A percentile compares a stretch with the other conserved stretches of the same genome.
These are phyloP conservation scores for Oreotragus oreotragus DNA, from an alignment of 2,113 vertebrate species.

Conservation along the genomic window DNA sequence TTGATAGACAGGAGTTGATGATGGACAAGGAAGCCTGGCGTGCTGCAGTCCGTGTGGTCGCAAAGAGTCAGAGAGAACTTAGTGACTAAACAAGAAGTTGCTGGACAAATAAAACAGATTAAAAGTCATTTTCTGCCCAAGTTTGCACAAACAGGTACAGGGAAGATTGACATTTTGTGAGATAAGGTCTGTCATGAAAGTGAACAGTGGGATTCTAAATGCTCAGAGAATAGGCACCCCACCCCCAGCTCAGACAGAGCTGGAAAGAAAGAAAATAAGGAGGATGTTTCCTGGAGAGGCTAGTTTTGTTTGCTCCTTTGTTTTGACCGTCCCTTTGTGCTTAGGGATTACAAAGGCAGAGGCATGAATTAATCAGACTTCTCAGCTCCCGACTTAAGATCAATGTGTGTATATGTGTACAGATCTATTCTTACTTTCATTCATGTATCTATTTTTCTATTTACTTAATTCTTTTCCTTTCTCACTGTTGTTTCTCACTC, in stretches of 20 bases:
- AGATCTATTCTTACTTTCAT: neutral
- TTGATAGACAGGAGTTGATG: neutral
- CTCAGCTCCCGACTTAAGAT: neutral
- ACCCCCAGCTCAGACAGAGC: neutral
- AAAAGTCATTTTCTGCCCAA: neutral
- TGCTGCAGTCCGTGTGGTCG: neutral
- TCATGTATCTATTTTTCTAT: neutral
- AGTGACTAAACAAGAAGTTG: neutral
- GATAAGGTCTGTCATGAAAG: rapidly evolving
- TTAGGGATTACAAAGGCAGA: neutral
- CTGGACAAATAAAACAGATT: neutral
- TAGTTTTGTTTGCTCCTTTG: neutral
- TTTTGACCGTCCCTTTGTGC: neutral
- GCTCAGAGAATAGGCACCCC: neutral
- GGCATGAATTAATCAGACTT: rapidly evolving
- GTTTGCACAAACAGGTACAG: neutral
- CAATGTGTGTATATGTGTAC: rapidly evolving
- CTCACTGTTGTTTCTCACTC: neutral
- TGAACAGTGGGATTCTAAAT: rapidly evolving
- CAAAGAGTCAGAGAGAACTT: neutral
- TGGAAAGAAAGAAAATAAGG: rapidly evolving
- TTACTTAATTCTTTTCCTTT: neutral
- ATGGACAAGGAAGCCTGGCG: neutral
- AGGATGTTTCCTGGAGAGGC: no score
- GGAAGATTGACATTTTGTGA: neutral